Percentiles rank a stretch among this genome's conserved stretches.
Conservation (phyloP, 1,140 invertebrate genomes). For the Musca domestica region DNA sequence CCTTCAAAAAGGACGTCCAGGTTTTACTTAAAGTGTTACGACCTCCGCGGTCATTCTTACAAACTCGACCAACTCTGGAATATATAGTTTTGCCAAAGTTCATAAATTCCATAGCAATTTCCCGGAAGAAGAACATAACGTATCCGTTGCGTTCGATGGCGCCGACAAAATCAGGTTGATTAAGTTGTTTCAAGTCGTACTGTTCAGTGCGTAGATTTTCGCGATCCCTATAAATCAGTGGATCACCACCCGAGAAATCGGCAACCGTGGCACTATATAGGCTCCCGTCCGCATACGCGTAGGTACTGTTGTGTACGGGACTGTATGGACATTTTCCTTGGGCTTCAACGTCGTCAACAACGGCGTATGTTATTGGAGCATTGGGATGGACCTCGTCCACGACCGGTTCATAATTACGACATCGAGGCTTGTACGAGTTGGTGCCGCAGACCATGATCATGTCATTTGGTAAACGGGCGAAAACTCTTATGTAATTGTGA, state of each 20-base stretch:
- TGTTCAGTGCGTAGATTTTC: slow-evolving; percentile 82
- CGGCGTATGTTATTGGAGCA: slow-evolving; percentile 45
- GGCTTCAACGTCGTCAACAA: slow-evolving; percentile 71
- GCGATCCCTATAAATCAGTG: slow-evolving; percentile 79
- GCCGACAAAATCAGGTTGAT: slow-evolving; percentile 80
- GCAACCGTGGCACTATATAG: slow-evolving; percentile 93
- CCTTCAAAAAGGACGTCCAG: slow-evolving; percentile 94
- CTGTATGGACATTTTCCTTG: slow-evolving; percentile 88
- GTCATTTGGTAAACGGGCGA: slow-evolving; percentile 65
- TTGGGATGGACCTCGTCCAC: slow-evolving; percentile 3
- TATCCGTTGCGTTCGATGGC: slow-evolving; percentile 89
- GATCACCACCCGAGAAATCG: slow-evolving; percentile 89
- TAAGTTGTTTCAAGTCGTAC: slow-evolving; percentile 64
- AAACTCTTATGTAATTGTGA: slow-evolving; percentile 93
- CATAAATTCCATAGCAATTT: slow-evolving; percentile 92
- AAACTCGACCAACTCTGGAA: slow-evolving; percentile 93
- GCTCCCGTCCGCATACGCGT: slow-evolving; percentile 78
- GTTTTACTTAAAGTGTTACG: slow-evolving; percentile 78
- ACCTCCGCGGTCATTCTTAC: slow-evolving; percentile 90
- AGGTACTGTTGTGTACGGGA: slow-evolving; percentile 90
- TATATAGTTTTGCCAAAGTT: slow-evolving; percentile 95
- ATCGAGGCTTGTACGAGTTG: slow-evolving; percentile 93
- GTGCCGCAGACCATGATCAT: slow-evolving; percentile 90
- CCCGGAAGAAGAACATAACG: slow-evolving; percentile 96
- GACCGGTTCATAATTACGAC: slow-evolving; percentile 61